phyloP scores from a whole-genome alignment of 2,113 vertebrate genomes.

The Heliornis fulica region DNA sequence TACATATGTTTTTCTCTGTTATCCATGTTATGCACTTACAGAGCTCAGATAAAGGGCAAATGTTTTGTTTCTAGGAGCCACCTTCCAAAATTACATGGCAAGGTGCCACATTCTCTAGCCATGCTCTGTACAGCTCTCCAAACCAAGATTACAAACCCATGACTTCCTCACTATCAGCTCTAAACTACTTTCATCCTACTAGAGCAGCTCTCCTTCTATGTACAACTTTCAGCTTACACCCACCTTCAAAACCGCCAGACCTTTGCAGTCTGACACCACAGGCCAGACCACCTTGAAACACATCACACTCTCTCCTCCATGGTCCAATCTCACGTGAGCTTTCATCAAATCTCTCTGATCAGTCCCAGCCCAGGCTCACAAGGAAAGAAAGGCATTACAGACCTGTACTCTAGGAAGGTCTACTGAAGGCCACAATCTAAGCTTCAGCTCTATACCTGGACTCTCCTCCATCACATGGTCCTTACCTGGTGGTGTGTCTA shows the following conservation, averaged over 20 bases:
- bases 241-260: neutral
- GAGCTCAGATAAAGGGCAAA: neutral
- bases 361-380: neutral
- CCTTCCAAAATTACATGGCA: neutral
- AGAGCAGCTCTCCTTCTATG: rapidly evolving
- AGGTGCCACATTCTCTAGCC: neutral
- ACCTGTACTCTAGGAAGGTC: neutral
- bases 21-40: neutral
- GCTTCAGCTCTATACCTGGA: neutral
- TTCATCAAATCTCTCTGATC: neutral
- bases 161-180: neutral
- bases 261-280: neutral
- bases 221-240: neutral
- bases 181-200: neutral
- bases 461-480: neutral
- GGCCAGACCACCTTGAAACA: neutral
- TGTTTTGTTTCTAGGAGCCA: neutral
- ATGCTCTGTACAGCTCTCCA: neutral
- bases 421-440: neutral
- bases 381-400: neutral
- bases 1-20: neutral
- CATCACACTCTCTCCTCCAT: neutral
- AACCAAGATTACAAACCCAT: neutral
- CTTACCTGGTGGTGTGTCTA: neutral
- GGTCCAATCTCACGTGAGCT: neutral